Evolutionary conservation across 2,797 vertebrate species (phyloP).

Genomic region (Catostomus latipinnis): DNA sequence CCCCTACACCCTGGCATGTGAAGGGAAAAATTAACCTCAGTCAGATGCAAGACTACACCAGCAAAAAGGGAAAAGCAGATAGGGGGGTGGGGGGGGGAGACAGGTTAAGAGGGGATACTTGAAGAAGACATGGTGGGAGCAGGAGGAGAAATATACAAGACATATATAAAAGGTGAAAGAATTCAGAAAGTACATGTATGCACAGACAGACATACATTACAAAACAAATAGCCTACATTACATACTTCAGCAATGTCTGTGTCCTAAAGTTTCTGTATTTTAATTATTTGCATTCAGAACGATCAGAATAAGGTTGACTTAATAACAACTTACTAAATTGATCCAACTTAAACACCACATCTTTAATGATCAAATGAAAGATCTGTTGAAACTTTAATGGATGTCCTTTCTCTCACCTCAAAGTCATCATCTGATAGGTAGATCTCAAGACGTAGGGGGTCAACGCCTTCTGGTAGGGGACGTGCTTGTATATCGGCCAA

Average conservation of each 20-base stretch:
- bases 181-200: neutral
- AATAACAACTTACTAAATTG: neutral
- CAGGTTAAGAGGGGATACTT: slow-evolving; percentile 32
- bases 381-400: neutral
- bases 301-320: neutral
- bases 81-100: slow-evolving; percentile 3
- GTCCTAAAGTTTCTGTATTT: too few species aligned
- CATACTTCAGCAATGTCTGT: neutral
- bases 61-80: slow-evolving; percentile 28
- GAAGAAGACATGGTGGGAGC: slow-evolving; percentile 20
- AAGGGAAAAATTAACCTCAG: slow-evolving; percentile 65
- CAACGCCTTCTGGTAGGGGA: slow-evolving; percentile 87
- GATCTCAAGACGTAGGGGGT: slow-evolving; percentile 88
- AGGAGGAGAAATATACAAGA: slow-evolving; percentile 7
- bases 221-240: neutral
- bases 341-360: neutral
- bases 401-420: slow-evolving; percentile 75
- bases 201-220: neutral
- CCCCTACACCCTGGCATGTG: slow-evolving; percentile 74
- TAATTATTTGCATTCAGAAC: too few species aligned
- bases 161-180: slow-evolving; percentile 5
- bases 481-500: slow-evolving; percentile 83
- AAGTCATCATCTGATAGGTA: slow-evolving; percentile 89
- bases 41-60: slow-evolving; percentile 58
- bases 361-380: neutral